Evolutionary conservation across 2,797 vertebrate genomes (phyloP).

Genomic region (Podarcis lilfordi): DNA sequence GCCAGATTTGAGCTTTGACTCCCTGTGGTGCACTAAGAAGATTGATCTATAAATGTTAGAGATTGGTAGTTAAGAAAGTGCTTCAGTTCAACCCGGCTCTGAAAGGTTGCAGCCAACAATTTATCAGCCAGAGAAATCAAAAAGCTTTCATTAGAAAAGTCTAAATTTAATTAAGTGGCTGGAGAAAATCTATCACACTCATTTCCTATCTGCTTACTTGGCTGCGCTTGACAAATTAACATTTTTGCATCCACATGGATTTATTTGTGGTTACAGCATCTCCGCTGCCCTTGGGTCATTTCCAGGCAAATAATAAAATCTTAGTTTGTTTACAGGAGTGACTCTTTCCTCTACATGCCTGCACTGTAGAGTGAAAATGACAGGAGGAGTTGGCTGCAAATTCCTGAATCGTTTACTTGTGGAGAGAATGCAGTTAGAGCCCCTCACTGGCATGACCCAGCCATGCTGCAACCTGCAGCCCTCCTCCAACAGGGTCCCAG

Average conservation of each 20-base stretch:
- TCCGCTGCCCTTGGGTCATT: background rate
- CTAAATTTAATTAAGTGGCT: constrained; percentile 27
- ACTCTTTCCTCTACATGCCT: background rate
- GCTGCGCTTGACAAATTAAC: background rate
- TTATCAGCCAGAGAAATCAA: background rate
- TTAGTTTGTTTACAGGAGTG: background rate
- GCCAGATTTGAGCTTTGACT: background rate
- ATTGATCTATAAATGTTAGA: background rate
- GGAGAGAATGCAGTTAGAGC: too few species aligned
- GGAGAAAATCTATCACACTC: constrained; percentile 28
- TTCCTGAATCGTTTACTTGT: too few species aligned
- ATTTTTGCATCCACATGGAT: background rate
- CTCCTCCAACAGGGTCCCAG: too few species aligned
- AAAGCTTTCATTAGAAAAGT: constrained; percentile 7
- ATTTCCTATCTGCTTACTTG: constrained; percentile 22
- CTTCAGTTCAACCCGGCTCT: background rate
- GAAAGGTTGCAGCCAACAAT: background rate
- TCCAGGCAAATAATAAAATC: background rate
- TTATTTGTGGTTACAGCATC: background rate
- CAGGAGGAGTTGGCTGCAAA: too few species aligned
- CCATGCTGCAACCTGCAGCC: too few species aligned
- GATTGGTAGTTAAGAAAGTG: background rate
- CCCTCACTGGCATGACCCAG: too few species aligned
- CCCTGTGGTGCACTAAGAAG: background rate
- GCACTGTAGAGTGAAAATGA: background rate